Conservation (phyloP, 2,888 invertebrate genomes). For the Muschampia plurimacula region DNA sequence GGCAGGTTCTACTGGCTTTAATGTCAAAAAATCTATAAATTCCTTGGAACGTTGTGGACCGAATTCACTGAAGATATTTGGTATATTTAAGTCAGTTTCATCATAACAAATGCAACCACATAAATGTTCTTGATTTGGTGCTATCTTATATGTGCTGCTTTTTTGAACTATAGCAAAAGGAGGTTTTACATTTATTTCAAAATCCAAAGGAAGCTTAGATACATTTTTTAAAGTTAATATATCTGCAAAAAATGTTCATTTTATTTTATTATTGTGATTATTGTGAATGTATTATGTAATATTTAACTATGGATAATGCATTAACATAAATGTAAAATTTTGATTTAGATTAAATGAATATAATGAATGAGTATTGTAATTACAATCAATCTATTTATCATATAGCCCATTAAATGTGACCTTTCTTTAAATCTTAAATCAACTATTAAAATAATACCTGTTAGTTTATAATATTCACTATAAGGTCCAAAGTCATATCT, state of each 20-base stretch:
- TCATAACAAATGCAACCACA: constrained; percentile 75
- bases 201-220: constrained; percentile 78
- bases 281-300: no score
- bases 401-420: no score
- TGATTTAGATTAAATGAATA: no score
- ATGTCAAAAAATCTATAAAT: constrained; percentile 72
- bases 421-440: background rate
- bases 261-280: background rate
- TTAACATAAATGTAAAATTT: no score
- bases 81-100: constrained; percentile 66
- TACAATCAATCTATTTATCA: background rate
- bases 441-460: constrained; percentile 59
- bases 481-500: constrained; percentile 79
- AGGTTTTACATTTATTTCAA: constrained; percentile 73
- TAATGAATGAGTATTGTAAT: no score
- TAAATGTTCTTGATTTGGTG: constrained; percentile 61
- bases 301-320: no score
- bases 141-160: constrained; percentile 67
- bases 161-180: constrained; percentile 82
- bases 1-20: constrained; percentile 66
- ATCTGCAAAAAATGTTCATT: constrained; percentile 66
- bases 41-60: constrained; percentile 59
- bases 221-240: constrained; percentile 83
- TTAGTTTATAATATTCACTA: constrained; percentile 73
- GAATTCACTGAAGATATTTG: constrained; percentile 58